Evolutionary conservation across 2,797 vertebrate species (phyloP), one percentile per base, ranked within the genome.

Genomic region (Xenentodon cancila): DNA sequence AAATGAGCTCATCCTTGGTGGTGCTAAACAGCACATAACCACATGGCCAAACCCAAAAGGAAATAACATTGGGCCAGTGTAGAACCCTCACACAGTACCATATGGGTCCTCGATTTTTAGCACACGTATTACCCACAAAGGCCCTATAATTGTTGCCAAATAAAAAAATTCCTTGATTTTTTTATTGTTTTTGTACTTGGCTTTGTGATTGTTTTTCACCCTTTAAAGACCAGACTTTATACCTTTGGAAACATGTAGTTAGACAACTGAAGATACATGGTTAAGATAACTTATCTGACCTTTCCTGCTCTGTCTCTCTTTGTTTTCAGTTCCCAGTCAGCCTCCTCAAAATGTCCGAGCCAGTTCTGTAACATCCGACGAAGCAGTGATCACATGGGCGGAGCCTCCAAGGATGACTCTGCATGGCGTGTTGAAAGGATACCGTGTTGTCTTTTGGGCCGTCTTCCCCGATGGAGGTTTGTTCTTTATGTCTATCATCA

Each of bases 341-440:
- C 96, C 97, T 48, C 97, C 97, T 0, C 97, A 98, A 88, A 98
- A 97, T 0, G 94, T 99, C 37, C 88, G 96, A n/a, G 97, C 96
- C 73, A 93, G 98, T 76, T 96, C 97, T 59, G 97, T 99, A 84
- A 98, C 97, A 0, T 99, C 97, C 0, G 97, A 99, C 0, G 96
- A 97, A 84, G 96, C 96, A 0, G 96, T 97, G 48, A 97, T 99
- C 88, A 96, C 96, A 1, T 99, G 97, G 97, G 95, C 96, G 0
- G 96, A 98, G 77, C 97, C 97, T n/a, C 96, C 97, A 0, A 91
- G 96, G 64, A 93, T 96, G 89, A 97, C 96, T 1, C 95, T 99
- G 69, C 97, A 99, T 0, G 97, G 97, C 0, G 95, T 99, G 45
- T 86, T 99, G 66, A 99, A 97, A 84, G 97, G 97, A 1, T 99